phyloP scores from a whole-genome alignment of 2,888 invertebrate genomes.

The Erebia epiphron region DNA sequence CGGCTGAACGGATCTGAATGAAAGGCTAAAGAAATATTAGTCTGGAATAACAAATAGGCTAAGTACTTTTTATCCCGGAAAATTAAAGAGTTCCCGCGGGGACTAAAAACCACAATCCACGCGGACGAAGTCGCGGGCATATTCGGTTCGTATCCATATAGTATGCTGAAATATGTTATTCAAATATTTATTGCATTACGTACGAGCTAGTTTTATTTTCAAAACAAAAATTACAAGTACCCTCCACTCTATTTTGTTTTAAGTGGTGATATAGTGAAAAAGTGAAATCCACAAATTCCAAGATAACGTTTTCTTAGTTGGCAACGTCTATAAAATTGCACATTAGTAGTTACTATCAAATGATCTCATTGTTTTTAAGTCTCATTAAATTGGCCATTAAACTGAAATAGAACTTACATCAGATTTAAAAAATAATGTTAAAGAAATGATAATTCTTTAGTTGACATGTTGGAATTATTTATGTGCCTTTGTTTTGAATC shows the following conservation, averaged over 20 bases:
- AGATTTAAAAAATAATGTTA: background rate
- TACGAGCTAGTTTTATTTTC: background rate
- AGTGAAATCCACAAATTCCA: background rate
- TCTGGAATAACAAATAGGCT: too few species aligned
- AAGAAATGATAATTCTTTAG: background rate
- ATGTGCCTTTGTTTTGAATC: conserved; percentile 3
- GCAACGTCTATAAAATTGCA: conserved; percentile 4
- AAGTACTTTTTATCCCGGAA: too few species aligned
- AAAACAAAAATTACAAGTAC: background rate
- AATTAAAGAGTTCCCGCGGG: too few species aligned
- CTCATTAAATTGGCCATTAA: background rate
- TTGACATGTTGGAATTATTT: background rate
- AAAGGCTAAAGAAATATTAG: too few species aligned
- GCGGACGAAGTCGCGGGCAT: too few species aligned
- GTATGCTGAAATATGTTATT: background rate
- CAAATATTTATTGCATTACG: background rate
- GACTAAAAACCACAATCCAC: too few species aligned
- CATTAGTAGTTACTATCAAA: background rate
- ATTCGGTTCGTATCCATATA: background rate
- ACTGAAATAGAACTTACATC: background rate
- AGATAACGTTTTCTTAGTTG: conserved; percentile 2
- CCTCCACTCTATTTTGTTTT: background rate
- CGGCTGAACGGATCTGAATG: too few species aligned
- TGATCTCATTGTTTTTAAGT: background rate
- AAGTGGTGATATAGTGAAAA: background rate